Evolutionary conservation across 2,113 vertebrate species (phyloP).

Genomic region (Sorex araneus): DNA sequence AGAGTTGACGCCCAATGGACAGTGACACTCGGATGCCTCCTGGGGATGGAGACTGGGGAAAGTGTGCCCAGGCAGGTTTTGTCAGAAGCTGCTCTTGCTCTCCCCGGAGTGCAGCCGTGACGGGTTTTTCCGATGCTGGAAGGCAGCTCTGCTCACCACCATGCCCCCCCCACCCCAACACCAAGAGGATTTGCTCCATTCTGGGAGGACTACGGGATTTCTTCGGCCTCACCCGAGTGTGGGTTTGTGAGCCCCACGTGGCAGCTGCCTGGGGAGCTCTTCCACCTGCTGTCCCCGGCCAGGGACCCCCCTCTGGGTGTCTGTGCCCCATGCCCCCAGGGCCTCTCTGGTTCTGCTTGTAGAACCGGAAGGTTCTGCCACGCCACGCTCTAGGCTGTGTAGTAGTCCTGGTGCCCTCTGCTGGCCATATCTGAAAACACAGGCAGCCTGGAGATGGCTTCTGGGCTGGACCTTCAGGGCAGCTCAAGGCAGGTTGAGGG

Average conservation of each 20-base stretch:
- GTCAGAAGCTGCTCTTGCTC: constrained; percentile 11
- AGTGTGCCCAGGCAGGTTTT: not conserved
- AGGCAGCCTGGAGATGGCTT: not conserved
- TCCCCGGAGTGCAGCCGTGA: not conserved
- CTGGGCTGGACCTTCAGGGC: not conserved
- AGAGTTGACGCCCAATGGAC: not conserved
- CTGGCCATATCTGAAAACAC: constrained; percentile 80
- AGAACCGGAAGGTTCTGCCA: not conserved
- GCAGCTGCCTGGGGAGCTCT: not conserved
- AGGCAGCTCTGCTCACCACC: too few species aligned
- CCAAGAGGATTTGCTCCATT: not conserved
- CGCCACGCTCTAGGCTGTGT: constrained; percentile 10
- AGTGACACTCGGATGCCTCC: not conserved
- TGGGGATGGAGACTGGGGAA: not conserved
- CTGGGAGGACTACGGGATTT: not conserved
- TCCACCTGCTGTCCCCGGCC: not conserved
- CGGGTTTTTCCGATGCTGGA: not conserved
- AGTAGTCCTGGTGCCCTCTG: constrained; percentile 85
- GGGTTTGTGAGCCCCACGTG: not conserved
- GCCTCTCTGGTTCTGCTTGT: not conserved
- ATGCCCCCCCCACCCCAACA: too few species aligned
- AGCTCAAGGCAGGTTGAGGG: not conserved
- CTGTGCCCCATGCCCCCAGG: not conserved
- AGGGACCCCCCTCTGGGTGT: not conserved
- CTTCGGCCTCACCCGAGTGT: too few species aligned